Evolutionary conservation across 2,888 invertebrate species (phyloP).

Genomic region (Taenaris catops): DNA sequence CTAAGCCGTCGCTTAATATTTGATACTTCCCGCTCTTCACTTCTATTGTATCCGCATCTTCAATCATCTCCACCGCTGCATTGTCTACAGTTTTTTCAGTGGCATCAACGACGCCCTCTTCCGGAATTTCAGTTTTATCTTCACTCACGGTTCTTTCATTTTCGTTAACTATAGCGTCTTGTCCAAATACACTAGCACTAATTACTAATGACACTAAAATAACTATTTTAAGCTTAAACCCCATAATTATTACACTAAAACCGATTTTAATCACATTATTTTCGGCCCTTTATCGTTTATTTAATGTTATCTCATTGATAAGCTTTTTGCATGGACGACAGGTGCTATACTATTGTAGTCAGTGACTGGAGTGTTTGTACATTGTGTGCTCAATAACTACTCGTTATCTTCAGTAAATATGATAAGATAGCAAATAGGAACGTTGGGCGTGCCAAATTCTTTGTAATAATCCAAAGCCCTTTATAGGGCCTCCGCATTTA

Average conservation of each 20-base stretch:
- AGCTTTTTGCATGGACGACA: constrained; percentile 47
- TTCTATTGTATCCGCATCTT: constrained; percentile 37
- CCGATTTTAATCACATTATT: constrained; percentile 50
- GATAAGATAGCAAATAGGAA: constrained; percentile 76
- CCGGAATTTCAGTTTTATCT: constrained; percentile 22
- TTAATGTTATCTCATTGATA: constrained; percentile 43
- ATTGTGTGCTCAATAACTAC: constrained; percentile 65
- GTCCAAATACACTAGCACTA: constrained; percentile 59
- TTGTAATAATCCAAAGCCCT: constrained; percentile 63
- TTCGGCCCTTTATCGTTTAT: constrained; percentile 30
- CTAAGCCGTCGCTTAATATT: constrained; percentile 44
- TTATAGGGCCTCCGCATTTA: constrained; percentile 15
- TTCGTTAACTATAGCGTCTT: constrained; percentile 45
- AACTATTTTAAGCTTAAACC: constrained; percentile 50
- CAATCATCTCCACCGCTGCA: constrained; percentile 40
- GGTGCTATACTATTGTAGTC: constrained; percentile 54
- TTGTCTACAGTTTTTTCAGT: constrained; percentile 29
- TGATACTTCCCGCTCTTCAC: constrained; percentile 67
- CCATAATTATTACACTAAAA: constrained; percentile 51
- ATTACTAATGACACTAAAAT: constrained; percentile 49
- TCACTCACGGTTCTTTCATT: constrained; percentile 42
- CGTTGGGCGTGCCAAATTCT: constrained; percentile 78
- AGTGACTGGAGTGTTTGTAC: constrained; percentile 52
- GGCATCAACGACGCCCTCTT: constrained; percentile 26
- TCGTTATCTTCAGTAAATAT: constrained; percentile 60